Evolutionary conservation across 2,797 vertebrate species (phyloP).

Genomic region (Enteromius fasciolatus): DNA sequence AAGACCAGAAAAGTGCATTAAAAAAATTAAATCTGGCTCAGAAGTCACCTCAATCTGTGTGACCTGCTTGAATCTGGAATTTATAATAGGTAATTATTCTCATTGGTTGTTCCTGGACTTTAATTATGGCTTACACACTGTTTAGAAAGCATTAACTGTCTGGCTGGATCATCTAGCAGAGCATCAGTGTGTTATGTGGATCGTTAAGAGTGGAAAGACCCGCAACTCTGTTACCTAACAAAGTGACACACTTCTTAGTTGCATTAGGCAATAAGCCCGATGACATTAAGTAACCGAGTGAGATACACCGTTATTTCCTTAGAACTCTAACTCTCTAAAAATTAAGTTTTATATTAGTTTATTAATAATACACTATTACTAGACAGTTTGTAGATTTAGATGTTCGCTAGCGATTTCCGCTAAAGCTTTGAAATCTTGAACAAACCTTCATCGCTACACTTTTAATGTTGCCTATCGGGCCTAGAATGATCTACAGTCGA

Average conservation of each 20-base stretch:
- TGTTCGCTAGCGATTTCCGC: conserved; percentile 19
- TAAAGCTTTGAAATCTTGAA: conserved; percentile 1
- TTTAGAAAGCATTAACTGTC: background rate
- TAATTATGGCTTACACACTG: background rate
- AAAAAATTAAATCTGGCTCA: background rate
- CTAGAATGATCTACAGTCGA: background rate
- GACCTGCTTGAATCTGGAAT: background rate
- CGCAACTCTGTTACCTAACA: conserved; percentile 32
- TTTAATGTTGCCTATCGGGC: background rate
- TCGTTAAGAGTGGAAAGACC: background rate
- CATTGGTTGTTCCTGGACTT: background rate
- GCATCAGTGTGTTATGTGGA: background rate
- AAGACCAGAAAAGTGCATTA: background rate
- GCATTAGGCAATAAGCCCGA: conserved; percentile 21
- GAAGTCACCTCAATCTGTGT: background rate
- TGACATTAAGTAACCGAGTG: background rate
- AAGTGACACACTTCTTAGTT: conserved; percentile 33
- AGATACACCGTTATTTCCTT: background rate
- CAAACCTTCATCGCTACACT: background rate
- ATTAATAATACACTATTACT: background rate
- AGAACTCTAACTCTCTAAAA: background rate
- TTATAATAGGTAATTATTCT: background rate
- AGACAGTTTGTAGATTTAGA: background rate
- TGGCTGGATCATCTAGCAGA: background rate
- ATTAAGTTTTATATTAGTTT: background rate